A percentile compares a stretch with the other conserved stretches of the same genome.
phyloP scores from a whole-genome alignment of 2,888 invertebrate species.

The Drosophila testacea region DNA sequence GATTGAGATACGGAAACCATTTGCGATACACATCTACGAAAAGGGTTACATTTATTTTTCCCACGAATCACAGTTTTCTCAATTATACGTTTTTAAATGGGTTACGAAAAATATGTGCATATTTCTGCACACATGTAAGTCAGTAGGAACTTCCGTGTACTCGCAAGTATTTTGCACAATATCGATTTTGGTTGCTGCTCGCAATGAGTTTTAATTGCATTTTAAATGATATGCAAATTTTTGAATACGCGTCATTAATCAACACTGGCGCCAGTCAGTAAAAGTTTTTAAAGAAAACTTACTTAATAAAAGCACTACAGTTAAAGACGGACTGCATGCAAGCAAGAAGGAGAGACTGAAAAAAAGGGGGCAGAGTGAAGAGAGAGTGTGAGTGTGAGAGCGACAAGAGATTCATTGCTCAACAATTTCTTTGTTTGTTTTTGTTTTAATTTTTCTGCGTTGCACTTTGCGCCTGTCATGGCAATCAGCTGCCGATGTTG shows the following conservation, averaged over 20 bases:
- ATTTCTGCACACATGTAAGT: conserved; percentile 3
- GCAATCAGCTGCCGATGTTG: conserved; percentile 35
- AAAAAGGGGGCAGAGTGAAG: background rate
- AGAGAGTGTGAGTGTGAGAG: conserved; percentile 6
- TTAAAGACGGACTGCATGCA: background rate
- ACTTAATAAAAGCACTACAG: conserved; percentile 26
- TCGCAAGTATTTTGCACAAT: conserved; percentile 16
- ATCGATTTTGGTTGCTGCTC: conserved; percentile 42
- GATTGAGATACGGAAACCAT: no score
- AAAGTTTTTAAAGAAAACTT: conserved; percentile 7
- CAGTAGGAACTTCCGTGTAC: conserved; percentile 21
- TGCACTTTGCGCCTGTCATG: conserved; percentile 61
- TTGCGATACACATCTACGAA: no score
- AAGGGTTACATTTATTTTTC: no score
- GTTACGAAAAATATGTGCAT: background rate
- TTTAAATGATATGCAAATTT: conserved; percentile 47
- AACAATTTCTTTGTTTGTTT: conserved; percentile 49
- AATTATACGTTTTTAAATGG: background rate
- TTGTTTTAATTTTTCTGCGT: conserved; percentile 29
- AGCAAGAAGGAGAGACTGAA: no score
- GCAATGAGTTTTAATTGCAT: conserved; percentile 42
- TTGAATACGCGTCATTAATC: conserved; percentile 38
- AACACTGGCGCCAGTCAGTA: conserved; percentile 38
- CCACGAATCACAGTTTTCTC: background rate
- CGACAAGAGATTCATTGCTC: conserved; percentile 28